Percentiles rank a stretch among this genome's conserved stretches.
Evolutionary conservation across 2,113 vertebrate genomes (phyloP).

Genomic region (Thunnus thynnus): DNA sequence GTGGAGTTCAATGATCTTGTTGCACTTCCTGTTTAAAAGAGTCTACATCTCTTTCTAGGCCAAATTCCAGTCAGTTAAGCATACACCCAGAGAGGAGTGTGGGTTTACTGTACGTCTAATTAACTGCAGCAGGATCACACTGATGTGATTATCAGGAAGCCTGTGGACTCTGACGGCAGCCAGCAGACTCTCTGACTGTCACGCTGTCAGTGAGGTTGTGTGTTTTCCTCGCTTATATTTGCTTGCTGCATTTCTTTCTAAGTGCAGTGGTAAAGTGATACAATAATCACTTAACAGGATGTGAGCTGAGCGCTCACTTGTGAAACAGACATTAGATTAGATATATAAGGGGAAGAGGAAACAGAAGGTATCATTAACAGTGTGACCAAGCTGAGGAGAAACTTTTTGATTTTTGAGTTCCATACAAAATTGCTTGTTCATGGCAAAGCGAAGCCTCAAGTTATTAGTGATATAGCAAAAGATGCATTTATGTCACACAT

Average conservation of each 20-base stretch:
- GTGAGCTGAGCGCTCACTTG: not conserved
- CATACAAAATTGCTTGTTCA: not conserved
- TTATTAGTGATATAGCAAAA: not conserved
- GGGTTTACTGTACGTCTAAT: constrained; percentile 44
- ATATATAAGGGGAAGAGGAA: not conserved
- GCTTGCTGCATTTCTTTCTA: constrained; percentile 2
- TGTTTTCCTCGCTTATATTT: constrained; percentile 20
- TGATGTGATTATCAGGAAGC: constrained; percentile 46
- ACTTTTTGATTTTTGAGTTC: not conserved
- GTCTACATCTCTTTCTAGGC: not conserved
- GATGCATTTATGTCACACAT: not conserved
- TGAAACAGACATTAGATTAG: constrained; percentile 14
- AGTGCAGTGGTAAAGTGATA: constrained; percentile 52
- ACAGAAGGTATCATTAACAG: not conserved
- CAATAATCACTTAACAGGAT: constrained; percentile 20
- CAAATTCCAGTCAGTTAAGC: constrained; percentile 27
- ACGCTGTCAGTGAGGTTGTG: not conserved
- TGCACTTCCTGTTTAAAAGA: not conserved
- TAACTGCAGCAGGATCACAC: constrained; percentile 25
- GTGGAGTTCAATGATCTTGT: not conserved
- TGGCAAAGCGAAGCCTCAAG: too few relatives aligned
- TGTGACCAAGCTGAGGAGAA: too few relatives aligned
- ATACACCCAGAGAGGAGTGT: not conserved
- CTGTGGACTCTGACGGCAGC: constrained; percentile 46
- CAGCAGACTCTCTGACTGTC: constrained; percentile 13